Base-by-base conservation (phyloP, 2,113 vertebrate species). In the Pogonocichla stellata region DNA sequence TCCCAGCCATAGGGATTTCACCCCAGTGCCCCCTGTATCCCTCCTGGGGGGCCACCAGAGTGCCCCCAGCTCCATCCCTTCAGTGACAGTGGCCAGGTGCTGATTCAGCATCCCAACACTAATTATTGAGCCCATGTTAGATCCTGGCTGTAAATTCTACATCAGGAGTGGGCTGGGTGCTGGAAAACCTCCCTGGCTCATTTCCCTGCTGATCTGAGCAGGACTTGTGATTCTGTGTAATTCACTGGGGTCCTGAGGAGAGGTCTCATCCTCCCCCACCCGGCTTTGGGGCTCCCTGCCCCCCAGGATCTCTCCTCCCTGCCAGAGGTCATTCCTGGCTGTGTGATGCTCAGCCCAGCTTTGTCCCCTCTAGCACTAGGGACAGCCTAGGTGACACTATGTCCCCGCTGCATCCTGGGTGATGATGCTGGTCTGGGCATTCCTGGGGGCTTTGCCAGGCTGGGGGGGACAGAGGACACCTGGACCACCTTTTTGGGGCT, bases 341-440 rank as follows among this genome's bases (percentile, higher is more conserved):
- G 24, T 8, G 12, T 50, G 57, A 23, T 18, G 3, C 51, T 74
- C 43, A 48, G 38, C 33, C 11, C 23, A 6, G 18, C 69, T 34
- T 29, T 79, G 78, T 70, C 47, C 51, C 40, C 57, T 4, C 33
- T 2, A 4, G 60, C 62, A 19, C 13, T 38, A 3, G 51, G 83
- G 80, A 48, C 58, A 70, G 14, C 50, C 33, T 62, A 57, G 54
- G 58, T 48, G 65, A 74, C 79, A 47, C 65, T 2, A 0, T 14
- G 18, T 53, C 69, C 42, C 45, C 0, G 0, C 73, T 50, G 38
- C 20, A 15, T 43, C 48, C 40, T 0, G 0, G 13, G 26, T 69
- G 77, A 53, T 48, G 60, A 77, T 80, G 29, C n/a, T 72, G 62
- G 8, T 47, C 38, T 57, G 80, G 38, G 36, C 36, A 36, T 36